Evolutionary conservation across 2,888 invertebrate species (phyloP), one percentile per base, ranked within the genome.

Genomic region (Protula sp.): DNA sequence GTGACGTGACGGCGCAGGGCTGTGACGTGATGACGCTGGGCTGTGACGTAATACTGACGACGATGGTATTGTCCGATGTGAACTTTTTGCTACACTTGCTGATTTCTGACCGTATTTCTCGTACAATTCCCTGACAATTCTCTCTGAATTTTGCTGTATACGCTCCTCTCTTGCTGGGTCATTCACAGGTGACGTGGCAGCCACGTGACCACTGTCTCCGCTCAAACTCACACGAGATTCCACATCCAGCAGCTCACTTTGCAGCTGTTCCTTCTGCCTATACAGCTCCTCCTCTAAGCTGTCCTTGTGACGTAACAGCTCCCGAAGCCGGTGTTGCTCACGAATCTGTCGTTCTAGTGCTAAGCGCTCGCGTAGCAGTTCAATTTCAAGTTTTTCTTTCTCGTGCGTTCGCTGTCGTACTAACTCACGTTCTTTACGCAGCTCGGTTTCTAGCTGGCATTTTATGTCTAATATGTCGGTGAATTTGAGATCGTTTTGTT

Each of bases 371-470:
- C 52, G 28, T 14, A 65, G 54, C 53, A 65, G 50, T 22, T 65
- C 62, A 5, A 64, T 30, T 26, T 65, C 65, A 30, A 65, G 50
- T 45, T 38, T 57, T 29, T 65, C 60, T 30, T 65, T 65, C 28
- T 58, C 60, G 55, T 57, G 54, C 27, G 24, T 53, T 22, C 55
- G 30, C 50, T 57, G 29, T 19, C 48, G 27, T 22, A 47, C 24
- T 28, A 28, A 47, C n/a, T 59, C 59, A 27, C 47, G 52, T 30
- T 59, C 64, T 30, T 9, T 56, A 28, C 29, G 28, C n/a, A 61
- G 54, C 19, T n/a, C 19, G 19, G 55, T 60, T 30, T 57, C 57
- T 1, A 61, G 47, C 4, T 26, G 27, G 38, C 26, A 30, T 26
- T 29, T 30, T 29, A 51, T 26, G 22, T 30, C 51, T 9, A 27